Percentiles rank a stretch among this genome's conserved stretches.
Conservation (phyloP, 1,140 invertebrate genomes). For the Condylostylus longicornis region DNA sequence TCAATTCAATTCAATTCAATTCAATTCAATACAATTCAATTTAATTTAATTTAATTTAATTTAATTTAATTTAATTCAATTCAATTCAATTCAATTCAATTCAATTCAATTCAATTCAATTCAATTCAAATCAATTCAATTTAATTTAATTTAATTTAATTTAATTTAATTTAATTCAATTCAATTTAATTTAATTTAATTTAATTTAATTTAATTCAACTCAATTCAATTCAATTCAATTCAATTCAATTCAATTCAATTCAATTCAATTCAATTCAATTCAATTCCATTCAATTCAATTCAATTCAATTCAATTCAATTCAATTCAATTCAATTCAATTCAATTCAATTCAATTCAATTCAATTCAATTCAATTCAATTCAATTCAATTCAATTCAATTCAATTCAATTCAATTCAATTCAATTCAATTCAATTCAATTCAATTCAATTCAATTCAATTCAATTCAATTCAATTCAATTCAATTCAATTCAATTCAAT, state of each 20-base stretch:
- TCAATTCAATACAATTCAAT: conserved; percentile 6
- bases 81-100: conserved; percentile 3
- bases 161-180: conserved; percentile 1
- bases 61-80: conserved; percentile 1
- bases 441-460: too few relatives aligned
- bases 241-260: conserved; percentile 3
- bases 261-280: conserved; percentile 3
- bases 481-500: too few relatives aligned
- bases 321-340: conserved; percentile 5
- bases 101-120: conserved; percentile 2
- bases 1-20: conserved; percentile 6
- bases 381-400: too few relatives aligned
- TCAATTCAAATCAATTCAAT: conserved; percentile 2
- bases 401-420: too few relatives aligned
- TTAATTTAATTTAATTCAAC: conserved; percentile 1
- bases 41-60: conserved; percentile 1
- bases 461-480: too few relatives aligned
- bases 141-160: conserved; percentile 1
- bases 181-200: conserved; percentile 1
- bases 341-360: conserved; percentile 6
- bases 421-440: too few relatives aligned
- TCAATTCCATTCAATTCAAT: conserved; percentile 3
- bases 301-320: conserved; percentile 5
- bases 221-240: conserved; percentile 3
- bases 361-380: conserved; percentile 7